phyloP scores from a whole-genome alignment of 2,888 invertebrate species.

The Hyposoter dolosus region DNA sequence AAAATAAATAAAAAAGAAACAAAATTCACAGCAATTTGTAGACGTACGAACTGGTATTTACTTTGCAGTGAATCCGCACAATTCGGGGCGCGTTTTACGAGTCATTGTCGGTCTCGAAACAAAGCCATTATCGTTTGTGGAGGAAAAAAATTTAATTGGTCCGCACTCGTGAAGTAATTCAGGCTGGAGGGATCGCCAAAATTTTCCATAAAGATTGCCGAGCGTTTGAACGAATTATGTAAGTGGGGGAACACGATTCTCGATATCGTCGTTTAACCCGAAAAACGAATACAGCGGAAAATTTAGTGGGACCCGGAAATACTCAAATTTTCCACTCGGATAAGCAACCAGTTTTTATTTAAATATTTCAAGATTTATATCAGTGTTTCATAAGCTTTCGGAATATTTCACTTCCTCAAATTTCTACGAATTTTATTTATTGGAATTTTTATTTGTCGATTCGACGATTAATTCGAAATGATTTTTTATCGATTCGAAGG shows the following conservation, averaged over 20 bases:
- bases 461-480: neutral
- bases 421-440: neutral
- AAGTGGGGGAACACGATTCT: neutral
- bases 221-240: neutral
- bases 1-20: neutral
- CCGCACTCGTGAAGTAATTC: conserved; percentile 5
- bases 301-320: neutral
- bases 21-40: neutral
- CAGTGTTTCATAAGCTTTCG: neutral
- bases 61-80: neutral
- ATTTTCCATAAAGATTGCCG: conserved; percentile 23
- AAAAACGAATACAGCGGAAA: neutral
- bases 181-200: conserved; percentile 4
- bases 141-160: neutral
- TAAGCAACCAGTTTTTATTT: neutral
- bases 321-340: neutral
- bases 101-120: conserved; percentile 12
- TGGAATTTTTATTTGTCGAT: neutral
- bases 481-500: neutral
- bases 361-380: neutral
- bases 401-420: neutral
- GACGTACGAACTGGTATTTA: neutral
- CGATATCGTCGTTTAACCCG: neutral
- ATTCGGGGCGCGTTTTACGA: conserved; percentile 6
- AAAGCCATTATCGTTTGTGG: neutral